phyloP scores from a whole-genome alignment of 2,113 vertebrate species.

The Pluvianellus socialis region DNA sequence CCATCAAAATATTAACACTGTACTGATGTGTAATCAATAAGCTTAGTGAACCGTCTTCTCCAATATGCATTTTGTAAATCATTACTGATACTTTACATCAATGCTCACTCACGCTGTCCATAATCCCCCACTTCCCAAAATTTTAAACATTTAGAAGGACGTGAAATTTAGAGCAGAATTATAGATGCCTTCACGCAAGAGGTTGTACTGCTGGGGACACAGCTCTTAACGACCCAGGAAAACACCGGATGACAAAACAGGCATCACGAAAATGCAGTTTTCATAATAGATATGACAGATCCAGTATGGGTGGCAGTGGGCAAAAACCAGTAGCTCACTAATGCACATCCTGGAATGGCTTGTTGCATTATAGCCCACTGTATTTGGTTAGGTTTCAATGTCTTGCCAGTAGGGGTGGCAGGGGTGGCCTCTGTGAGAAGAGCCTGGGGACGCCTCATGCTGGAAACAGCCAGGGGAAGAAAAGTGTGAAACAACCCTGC shows the following conservation, averaged over 20 bases:
- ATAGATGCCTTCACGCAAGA: neutral
- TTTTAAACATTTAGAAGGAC: neutral
- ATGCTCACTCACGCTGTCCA: neutral
- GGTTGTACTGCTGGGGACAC: neutral
- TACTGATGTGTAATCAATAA: neutral
- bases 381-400: too few species aligned
- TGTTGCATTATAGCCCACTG: neutral
- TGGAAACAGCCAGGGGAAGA: too few species aligned
- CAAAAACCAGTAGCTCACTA: neutral
- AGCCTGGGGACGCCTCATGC: too few species aligned
- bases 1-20: neutral
- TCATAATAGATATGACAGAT: neutral
- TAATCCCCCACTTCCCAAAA: neutral
- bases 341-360: neutral
- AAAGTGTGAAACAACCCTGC: too few species aligned
- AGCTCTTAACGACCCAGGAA: neutral
- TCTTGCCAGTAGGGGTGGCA: too few species aligned
- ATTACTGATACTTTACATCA: neutral
- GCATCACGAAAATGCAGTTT: neutral
- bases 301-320: neutral
- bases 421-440: too few species aligned
- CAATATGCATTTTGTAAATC: neutral
- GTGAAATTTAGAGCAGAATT: neutral
- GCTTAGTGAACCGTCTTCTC: neutral
- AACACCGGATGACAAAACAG: neutral